Percentiles rank a stretch among this genome's conserved stretches.
phyloP scores from a whole-genome alignment of 2,888 invertebrate species.

The Hemicrepidius hirtus region DNA sequence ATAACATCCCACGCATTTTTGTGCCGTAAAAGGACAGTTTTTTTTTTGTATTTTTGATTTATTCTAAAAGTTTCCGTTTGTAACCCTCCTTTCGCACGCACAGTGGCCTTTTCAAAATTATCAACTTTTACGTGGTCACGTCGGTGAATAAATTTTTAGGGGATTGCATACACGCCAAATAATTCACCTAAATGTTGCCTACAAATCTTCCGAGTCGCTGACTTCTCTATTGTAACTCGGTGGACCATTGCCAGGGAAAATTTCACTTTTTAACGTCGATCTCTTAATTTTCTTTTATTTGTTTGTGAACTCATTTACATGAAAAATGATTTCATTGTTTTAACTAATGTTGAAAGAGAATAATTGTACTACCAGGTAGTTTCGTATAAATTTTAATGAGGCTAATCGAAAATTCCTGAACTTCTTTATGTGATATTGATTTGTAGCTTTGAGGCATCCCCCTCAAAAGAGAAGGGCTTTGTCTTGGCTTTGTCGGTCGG shows the following conservation, averaged over 20 bases:
- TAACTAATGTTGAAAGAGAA: too few species aligned
- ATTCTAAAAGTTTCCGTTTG: conserved; percentile 3
- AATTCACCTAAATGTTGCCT: conserved; percentile 16
- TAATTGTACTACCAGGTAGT: too few species aligned
- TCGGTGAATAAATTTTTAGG: conserved; percentile 11
- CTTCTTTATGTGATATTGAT: conserved; percentile 20
- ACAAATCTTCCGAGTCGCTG: conserved; percentile 12
- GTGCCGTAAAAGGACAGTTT: neutral
- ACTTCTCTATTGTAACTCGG: conserved; percentile 10
- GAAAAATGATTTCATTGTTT: too few species aligned
- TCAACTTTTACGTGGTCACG: conserved; percentile 12
- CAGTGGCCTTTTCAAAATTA: conserved; percentile 13
- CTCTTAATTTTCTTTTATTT: conserved; percentile 6
- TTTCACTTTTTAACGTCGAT: conserved; percentile 12
- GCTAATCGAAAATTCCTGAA: conserved; percentile 21
- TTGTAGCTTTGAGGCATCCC: neutral
- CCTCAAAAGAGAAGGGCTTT: neutral
- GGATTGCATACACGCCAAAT: conserved; percentile 18
- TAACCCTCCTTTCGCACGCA: neutral
- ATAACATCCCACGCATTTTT: neutral
- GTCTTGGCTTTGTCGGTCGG: neutral
- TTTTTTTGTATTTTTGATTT: neutral
- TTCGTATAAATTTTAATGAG: conserved; percentile 16
- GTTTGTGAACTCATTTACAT: too few species aligned
- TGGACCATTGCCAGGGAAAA: conserved; percentile 3